phyloP scores from a whole-genome alignment of 2,888 invertebrate species.

The Athalia circularis region DNA sequence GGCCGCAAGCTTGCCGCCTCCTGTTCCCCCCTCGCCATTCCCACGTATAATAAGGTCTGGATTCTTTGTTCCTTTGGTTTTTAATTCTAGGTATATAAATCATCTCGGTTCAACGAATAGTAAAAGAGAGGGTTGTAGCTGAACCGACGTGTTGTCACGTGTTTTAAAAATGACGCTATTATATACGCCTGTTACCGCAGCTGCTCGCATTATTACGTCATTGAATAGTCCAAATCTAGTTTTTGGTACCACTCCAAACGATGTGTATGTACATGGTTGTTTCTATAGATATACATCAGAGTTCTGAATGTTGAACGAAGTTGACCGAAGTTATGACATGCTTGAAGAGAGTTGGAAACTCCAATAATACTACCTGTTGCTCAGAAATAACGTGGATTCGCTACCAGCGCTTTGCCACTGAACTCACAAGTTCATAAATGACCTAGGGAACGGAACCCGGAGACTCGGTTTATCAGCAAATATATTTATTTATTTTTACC shows the following conservation, averaged over 20 bases:
- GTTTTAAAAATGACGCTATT: background rate
- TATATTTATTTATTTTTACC: too few species aligned
- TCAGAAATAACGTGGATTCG: background rate
- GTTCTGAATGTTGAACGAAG: background rate
- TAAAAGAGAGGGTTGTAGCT: background rate
- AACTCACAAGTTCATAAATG: too few species aligned
- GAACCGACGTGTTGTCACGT: background rate
- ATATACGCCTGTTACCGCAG: background rate
- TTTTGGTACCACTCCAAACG: slow-evolving; percentile 32
- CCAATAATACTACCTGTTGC: background rate
- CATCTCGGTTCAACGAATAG: slow-evolving; percentile 17
- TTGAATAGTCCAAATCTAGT: background rate
- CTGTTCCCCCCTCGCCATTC: too few species aligned
- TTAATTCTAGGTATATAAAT: background rate
- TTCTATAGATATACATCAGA: background rate
- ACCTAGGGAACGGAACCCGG: too few species aligned
- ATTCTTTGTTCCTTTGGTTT: background rate
- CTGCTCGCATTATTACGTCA: background rate
- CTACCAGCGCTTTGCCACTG: background rate
- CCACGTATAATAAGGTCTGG: background rate
- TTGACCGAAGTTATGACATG: background rate
- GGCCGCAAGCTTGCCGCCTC: too few species aligned
- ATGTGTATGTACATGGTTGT: too few species aligned
- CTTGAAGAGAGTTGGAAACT: background rate
- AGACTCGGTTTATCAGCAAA: too few species aligned